A percentile compares a stretch with the other conserved stretches of the same genome.
phyloP scores from a whole-genome alignment of 30 jellyfish, hydroid and myxozoan genomes.

The Hydractinia echinata region DNA sequence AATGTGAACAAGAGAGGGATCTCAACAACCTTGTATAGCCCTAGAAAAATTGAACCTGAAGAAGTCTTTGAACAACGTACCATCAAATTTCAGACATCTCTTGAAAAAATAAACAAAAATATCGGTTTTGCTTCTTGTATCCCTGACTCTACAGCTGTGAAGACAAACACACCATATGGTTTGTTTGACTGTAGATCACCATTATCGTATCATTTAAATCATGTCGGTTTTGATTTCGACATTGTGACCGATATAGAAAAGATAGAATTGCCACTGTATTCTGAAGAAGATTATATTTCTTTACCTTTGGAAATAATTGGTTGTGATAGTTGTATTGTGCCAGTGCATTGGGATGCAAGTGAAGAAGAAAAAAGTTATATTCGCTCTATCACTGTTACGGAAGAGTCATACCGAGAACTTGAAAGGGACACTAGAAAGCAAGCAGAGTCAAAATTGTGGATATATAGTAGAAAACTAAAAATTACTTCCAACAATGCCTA shows the following conservation, averaged over 20 bases:
- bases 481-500: constrained; percentile 43
- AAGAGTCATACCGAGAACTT: constrained; percentile 14
- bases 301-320: constrained; percentile 7
- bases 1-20: constrained; percentile 41
- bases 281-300: background rate
- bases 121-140: constrained; percentile 35
- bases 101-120: constrained; percentile 8
- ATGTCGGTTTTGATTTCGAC: constrained; percentile 13
- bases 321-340: constrained; percentile 2
- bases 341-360: background rate
- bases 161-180: constrained; percentile 13
- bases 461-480: constrained; percentile 3
- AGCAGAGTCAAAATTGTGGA: constrained; percentile 20
- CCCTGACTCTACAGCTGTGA: constrained; percentile 12
- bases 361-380: background rate
- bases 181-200: constrained; percentile 33
- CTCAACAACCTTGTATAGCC: constrained; percentile 14
- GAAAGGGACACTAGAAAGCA: constrained; percentile 33
- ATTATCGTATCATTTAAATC: constrained; percentile 30
- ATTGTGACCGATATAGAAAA: constrained; percentile 8
- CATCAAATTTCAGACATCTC: background rate
- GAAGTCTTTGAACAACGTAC: constrained; percentile 5
- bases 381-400: background rate
- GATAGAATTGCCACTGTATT: background rate
- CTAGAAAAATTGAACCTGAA: constrained; percentile 18